phyloP scores from a whole-genome alignment of 2,888 invertebrate genomes.

The Pherbina coryleti region DNA sequence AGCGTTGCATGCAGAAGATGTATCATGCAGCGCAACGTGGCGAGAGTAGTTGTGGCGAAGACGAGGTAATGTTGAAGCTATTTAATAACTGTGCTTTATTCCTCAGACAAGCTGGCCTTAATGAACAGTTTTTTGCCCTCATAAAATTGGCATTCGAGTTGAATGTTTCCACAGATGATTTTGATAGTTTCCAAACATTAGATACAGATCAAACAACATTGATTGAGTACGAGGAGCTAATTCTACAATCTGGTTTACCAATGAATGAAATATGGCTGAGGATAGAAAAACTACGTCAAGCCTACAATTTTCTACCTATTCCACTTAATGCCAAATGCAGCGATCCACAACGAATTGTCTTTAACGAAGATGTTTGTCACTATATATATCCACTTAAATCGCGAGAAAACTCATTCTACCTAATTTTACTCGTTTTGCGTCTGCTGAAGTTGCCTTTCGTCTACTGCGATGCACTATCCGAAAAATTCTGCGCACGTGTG shows the following conservation, averaged over 20 bases:
- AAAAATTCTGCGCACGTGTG: constrained; percentile 63
- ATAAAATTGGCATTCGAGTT: constrained; percentile 78
- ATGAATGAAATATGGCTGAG: constrained; percentile 81
- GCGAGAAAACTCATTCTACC: constrained; percentile 73
- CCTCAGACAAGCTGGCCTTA: constrained; percentile 79
- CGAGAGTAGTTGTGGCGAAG: constrained; percentile 47
- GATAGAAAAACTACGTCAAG: constrained; percentile 80
- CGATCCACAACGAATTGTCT: constrained; percentile 78
- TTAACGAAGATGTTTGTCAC: constrained; percentile 75
- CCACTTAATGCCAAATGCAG: constrained; percentile 68
- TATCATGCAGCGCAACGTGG: constrained; percentile 52
- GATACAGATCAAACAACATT: constrained; percentile 61
- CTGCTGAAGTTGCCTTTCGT: constrained; percentile 73
- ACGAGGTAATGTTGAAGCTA: constrained; percentile 70
- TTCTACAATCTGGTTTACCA: constrained; percentile 77
- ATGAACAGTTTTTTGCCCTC: constrained; percentile 82
- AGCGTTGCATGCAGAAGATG: constrained; percentile 68
- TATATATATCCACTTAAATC: constrained; percentile 78
- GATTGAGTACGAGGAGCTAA: constrained; percentile 75
- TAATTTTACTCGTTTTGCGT: constrained; percentile 74
- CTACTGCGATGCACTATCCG: constrained; percentile 70
- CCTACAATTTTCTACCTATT: constrained; percentile 77
- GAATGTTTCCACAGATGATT: constrained; percentile 72
- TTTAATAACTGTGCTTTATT: constrained; percentile 71
- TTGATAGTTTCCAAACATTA: constrained; percentile 60